Conservation (phyloP, 2,113 vertebrate genomes). For the Onychorhynchus coronatus region DNA sequence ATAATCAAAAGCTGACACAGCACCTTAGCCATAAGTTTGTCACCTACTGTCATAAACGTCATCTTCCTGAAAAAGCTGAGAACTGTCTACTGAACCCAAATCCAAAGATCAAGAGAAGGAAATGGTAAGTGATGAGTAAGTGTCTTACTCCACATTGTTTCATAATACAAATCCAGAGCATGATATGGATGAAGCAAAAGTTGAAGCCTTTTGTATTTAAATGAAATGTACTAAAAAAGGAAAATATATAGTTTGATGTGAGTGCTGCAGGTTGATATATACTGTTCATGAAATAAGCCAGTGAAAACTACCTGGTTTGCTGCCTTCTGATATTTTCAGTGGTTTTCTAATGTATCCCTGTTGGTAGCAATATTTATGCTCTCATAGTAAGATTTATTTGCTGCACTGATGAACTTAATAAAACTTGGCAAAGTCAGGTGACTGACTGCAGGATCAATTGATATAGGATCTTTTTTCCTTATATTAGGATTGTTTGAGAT, state of each 20-base stretch:
- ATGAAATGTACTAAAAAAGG: background rate
- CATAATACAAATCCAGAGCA: background rate
- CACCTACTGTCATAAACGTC: background rate
- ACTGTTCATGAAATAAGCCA: background rate
- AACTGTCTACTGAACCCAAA: background rate
- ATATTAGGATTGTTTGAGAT: background rate
- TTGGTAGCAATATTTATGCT: background rate
- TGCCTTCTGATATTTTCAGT: background rate
- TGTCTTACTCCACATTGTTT: background rate
- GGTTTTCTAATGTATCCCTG: background rate
- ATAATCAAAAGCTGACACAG: background rate
- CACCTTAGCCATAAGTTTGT: background rate
- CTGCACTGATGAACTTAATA: background rate
- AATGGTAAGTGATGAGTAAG: background rate
- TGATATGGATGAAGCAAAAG: background rate
- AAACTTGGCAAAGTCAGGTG: background rate
- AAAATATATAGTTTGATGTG: background rate
- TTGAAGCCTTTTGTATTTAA: background rate
- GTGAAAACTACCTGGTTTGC: background rate
- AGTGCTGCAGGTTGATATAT: background rate
- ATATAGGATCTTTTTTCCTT: background rate
- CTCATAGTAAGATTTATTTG: background rate
- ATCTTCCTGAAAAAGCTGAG: background rate
- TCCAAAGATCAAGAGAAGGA: background rate
- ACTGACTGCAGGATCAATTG: background rate